Evolutionary conservation across 2,113 vertebrate species (phyloP), one percentile per base, ranked within the genome.

Genomic region (Stomatorhinus ivindoensis): DNA sequence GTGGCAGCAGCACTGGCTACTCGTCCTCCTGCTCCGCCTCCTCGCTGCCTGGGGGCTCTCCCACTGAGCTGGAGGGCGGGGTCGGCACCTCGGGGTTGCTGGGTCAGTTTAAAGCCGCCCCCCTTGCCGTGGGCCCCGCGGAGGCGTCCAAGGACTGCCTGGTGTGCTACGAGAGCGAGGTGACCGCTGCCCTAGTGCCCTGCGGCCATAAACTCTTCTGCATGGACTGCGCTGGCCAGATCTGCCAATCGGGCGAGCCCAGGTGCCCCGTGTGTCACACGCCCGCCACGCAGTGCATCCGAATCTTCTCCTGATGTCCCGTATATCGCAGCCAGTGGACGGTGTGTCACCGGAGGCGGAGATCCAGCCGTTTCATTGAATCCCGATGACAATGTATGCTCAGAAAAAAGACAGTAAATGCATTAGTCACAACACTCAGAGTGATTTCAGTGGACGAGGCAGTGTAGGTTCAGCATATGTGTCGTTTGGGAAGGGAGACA

Each of bases 151-250:
- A 97, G 11, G 98, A 99, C 94, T 99, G 98, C 92, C 97, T 97
- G 90, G 97, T 99, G 91, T 99, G 98, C 86, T 97, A 97, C 0
- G 98, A 99, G 93, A 99, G 97, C 6, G 97, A 99, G 95, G 98
- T 97, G 89, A 98, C 97, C 0, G 98, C 98, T 0, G 98, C 97
- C 0, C 92, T 99, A 84, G 97, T 99, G 91, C 98, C 98, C 89
- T 99, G 98, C 7, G 98, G 98, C 90, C 98, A 99, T 96, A 99
- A 99, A 94, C 97, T 99, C 89, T 99, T 99, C 96, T 99, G 98
- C 96, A 99, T 99, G 98, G 98, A 99, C 92, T 99, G 98, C 0
- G 98, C 98, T 0, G 96, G 97, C 85, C 97, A 97, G 91, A 99
- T 99, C 94, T 99, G 98, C 58, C 97, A 97, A 93, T 97, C 96